Evolutionary conservation across 2,797 vertebrate genomes (phyloP), one percentile per base, ranked within the genome.

Genomic region (Acomys russatus): DNA sequence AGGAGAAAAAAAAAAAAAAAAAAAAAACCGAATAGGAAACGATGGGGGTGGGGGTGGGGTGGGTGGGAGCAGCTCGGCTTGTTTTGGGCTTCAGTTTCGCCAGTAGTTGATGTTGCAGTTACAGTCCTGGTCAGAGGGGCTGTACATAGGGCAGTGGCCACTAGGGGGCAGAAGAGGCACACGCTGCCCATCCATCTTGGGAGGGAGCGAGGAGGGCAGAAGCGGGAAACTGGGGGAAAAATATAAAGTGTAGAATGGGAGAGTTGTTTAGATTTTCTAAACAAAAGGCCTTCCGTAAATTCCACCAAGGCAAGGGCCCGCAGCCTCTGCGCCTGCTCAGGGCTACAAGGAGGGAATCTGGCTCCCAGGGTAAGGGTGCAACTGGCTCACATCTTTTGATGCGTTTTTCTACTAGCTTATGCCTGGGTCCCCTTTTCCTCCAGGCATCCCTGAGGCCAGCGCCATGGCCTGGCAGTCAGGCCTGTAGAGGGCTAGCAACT

Each of bases 101-200:
- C 25, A 0, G 33, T 28, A 56, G 33, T 17, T 23, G 63, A 33
- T 51, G 10, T n/a, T n/a, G 33, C 9, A 8, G 9, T 73, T 78
- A 25, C 51, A 74, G 22, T 80, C 28, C 17, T 78, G 78, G 51
- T 22, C 59, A 6, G 51, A 84, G 33, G 54, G 56, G 38, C 76
- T 71, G 87, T 78, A 85, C 77, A 80, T 49, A 35, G n/a, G n/a
- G 59, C 71, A 10, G 28, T 82, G 77, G 80, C 91, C 91, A 84
- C 85, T 85, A n/a, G 82, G 71, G 35, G 85, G 63, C 91, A 92
- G 84, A 7, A 89, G 59, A 77, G 56, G 4, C 63, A 14, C 84
- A 85, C 18, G 82, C 9, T 28, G 70, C 59, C 63, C 11, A 33
- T 12, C 35, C 56, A 33, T 17, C 9, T 23, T 15, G 3, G 23